Conservation (phyloP, 2,113 vertebrate species). For the Gavialis gangeticus region DNA sequence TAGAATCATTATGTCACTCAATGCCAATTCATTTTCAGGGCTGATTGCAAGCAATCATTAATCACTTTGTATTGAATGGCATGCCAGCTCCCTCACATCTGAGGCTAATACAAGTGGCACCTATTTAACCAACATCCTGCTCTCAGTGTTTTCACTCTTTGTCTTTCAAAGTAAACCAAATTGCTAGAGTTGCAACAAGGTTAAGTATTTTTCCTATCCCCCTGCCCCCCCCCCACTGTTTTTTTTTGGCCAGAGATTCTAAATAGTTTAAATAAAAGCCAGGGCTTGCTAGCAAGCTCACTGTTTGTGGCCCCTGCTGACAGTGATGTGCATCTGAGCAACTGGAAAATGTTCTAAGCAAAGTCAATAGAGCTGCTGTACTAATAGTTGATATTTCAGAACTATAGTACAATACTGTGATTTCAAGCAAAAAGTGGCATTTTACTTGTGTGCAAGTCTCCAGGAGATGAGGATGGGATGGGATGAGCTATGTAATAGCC, state of each 20-base stretch:
- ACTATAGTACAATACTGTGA: background rate
- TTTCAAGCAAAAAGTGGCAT: background rate
- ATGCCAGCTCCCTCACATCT: constrained; percentile 57
- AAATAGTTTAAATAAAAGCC: background rate
- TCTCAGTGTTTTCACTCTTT: constrained; percentile 37
- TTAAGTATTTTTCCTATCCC: fast-evolving
- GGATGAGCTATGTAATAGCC: background rate
- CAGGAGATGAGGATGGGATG: background rate
- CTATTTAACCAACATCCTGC: constrained; percentile 67
- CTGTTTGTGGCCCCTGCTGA: background rate
- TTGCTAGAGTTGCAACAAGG: background rate
- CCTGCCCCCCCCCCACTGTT: background rate
- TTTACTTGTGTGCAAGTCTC: background rate
- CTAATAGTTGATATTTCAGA: background rate
- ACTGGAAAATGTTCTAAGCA: background rate
- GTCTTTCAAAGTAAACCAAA: constrained; percentile 18
- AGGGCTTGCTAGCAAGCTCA: background rate
- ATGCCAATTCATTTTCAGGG: constrained; percentile 64
- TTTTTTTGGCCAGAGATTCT: background rate
- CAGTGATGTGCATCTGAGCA: background rate
- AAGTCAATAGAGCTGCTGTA: background rate
- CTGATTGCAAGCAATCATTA: constrained; percentile 73
- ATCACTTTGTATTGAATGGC: constrained; percentile 67
- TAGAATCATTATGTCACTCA: constrained; percentile 66
- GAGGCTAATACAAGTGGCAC: constrained; percentile 63